A percentile compares a stretch with the other conserved stretches of the same genome.
Conservation (phyloP, 1,140 invertebrate species). For the Bombus huntii region DNA sequence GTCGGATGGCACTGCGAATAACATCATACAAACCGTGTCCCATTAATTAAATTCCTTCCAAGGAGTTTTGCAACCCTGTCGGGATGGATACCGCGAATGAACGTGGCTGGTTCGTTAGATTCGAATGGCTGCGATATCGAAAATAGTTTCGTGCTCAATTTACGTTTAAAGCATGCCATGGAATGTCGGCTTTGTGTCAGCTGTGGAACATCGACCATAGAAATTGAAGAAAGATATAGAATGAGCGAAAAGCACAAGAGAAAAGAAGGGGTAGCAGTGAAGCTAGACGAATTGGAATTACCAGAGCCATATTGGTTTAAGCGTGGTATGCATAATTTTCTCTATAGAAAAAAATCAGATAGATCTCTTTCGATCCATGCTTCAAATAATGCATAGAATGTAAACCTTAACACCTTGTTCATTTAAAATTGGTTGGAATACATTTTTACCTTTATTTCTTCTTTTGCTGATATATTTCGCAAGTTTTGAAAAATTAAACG, state of each 20-base stretch:
- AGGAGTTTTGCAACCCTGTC: slow-evolving; percentile 72
- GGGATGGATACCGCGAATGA: slow-evolving; percentile 55
- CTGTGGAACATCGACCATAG: slow-evolving; percentile 6
- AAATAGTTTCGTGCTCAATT: slow-evolving; percentile 76
- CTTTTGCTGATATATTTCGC: background rate
- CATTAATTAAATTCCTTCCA: slow-evolving; percentile 80
- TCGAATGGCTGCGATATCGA: slow-evolving; percentile 69
- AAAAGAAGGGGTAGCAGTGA: background rate
- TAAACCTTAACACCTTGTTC: background rate
- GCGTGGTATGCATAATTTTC: background rate
- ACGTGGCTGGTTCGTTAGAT: slow-evolving; percentile 73
- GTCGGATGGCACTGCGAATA: slow-evolving; percentile 69
- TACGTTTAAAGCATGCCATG: slow-evolving; percentile 61
- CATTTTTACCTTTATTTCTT: background rate
- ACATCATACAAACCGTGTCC: slow-evolving; percentile 76
- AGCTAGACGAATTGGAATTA: slow-evolving; percentile 19
- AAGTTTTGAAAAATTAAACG: background rate
- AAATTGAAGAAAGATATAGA: slow-evolving; percentile 21
- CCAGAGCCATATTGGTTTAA: too few relatives aligned
- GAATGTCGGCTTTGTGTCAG: slow-evolving; percentile 53
- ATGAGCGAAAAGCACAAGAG: background rate
- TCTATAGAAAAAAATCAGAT: background rate
- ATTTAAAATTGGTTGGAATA: background rate
- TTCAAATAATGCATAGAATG: background rate
- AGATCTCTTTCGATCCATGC: background rate